Conservation (phyloP, 2,797 vertebrate species). For the Peromyscus eremicus region DNA sequence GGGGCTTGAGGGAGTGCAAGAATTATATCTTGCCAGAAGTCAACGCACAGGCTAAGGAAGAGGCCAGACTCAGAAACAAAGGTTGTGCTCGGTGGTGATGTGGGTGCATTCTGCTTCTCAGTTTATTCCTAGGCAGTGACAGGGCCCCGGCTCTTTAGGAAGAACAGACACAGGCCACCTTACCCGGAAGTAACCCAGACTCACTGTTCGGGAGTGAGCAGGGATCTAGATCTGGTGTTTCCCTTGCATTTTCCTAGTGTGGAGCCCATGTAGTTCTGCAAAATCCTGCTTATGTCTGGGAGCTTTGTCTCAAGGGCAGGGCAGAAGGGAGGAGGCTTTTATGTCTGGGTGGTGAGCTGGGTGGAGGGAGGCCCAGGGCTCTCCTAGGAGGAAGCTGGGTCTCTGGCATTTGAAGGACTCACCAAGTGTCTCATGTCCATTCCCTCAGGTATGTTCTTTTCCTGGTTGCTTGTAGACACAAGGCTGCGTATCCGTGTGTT, state of each 20-base stretch:
- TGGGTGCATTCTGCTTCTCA: not conserved
- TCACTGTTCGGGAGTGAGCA: not conserved
- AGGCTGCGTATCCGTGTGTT: not conserved
- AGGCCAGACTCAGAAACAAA: not conserved
- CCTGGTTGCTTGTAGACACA: not conserved
- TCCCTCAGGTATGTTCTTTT: not conserved
- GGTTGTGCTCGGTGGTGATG: not conserved
- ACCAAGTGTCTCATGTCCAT: too few species aligned
- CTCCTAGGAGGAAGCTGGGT: not conserved
- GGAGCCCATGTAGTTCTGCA: not conserved
- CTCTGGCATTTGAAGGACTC: not conserved
- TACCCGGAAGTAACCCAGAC: not conserved
- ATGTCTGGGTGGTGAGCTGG: not conserved
- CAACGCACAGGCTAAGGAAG: not conserved
- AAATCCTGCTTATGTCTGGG: not conserved
- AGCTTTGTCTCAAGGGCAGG: not conserved
- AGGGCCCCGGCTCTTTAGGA: not conserved
- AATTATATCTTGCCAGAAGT: not conserved
- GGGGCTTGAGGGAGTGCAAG: not conserved
- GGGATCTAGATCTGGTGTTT: not conserved
- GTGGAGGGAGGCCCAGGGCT: not conserved
- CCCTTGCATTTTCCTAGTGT: too few species aligned
- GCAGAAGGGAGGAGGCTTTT: not conserved
- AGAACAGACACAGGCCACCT: not conserved
- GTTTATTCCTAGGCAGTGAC: not conserved